These are phyloP conservation scores for Terebella lapidaria DNA, from an alignment of 2,888 invertebrate genomes.

Conservation along the genomic window DNA sequence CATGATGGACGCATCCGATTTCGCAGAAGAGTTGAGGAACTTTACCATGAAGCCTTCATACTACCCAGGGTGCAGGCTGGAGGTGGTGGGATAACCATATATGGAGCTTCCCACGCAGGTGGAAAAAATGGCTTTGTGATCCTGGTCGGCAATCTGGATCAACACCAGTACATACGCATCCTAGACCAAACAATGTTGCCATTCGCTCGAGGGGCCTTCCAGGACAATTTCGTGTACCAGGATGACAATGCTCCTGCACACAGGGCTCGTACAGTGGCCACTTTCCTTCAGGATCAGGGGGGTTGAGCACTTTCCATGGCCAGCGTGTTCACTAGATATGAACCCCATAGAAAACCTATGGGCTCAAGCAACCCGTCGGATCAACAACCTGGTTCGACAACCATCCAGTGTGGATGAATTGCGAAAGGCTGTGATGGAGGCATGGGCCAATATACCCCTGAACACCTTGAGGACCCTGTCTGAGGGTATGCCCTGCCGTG, in stretches of 20 bases:
- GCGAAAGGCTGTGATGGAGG: neutral
- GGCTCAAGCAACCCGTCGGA: neutral
- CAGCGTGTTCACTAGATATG: neutral
- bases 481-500: neutral
- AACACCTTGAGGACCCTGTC: neutral
- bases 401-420: neutral
- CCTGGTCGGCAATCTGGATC: neutral
- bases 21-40: neutral
- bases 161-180: neutral
- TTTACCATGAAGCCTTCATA: neutral
- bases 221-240: neutral
- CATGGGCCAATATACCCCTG: neutral
- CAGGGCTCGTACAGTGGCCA: neutral
- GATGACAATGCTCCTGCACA: neutral
- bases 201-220: neutral
- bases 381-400: neutral
- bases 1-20: neutral
- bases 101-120: no score
- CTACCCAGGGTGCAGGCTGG: neutral
- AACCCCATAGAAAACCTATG: neutral
- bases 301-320: neutral
- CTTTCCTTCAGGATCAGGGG: neutral
- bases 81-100: neutral
- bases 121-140: no score
- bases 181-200: neutral